Conservation (phyloP, 2,797 vertebrate genomes). For the Discoglossus pictus region DNA sequence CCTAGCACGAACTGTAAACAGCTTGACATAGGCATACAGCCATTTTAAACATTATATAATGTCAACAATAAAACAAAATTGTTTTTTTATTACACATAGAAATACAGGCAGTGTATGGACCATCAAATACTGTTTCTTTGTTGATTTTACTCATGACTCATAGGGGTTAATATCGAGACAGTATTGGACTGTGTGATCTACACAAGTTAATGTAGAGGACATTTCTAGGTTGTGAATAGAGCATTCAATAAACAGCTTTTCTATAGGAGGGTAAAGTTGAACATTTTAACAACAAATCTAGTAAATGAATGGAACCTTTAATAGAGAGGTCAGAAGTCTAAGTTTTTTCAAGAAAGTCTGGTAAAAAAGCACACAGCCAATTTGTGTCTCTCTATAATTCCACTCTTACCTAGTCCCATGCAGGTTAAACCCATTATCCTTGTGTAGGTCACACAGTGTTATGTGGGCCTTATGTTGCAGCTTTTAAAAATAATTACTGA, state of each 20-base stretch:
- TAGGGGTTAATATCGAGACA: too few species aligned
- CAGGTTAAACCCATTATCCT: constrained; percentile 1
- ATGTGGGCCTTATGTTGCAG: constrained; percentile 7
- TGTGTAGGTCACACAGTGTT: constrained; percentile 5
- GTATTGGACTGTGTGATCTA: too few species aligned
- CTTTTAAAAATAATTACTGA: neutral
- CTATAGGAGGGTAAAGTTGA: neutral
- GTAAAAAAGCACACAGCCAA: neutral
- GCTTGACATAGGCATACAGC: too few species aligned
- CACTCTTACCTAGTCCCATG: neutral
- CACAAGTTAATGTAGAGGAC: too few species aligned
- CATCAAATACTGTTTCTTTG: too few species aligned
- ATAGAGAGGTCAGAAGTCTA: neutral
- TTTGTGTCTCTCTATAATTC: neutral
- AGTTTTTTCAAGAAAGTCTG: neutral
- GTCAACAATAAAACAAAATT: too few species aligned
- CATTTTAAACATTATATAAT: too few species aligned
- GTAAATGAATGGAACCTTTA: neutral
- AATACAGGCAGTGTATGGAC: too few species aligned
- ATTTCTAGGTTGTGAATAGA: neutral
- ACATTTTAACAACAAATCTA: neutral
- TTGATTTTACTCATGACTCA: too few species aligned
- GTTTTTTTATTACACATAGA: too few species aligned
- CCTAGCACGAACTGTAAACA: too few species aligned
- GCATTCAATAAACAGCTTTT: neutral